A percentile compares a stretch with the other conserved stretches of the same genome.
These are phyloP conservation scores for Cyaniris semiargus DNA, from an alignment of 2,888 invertebrate species.

Conservation along the genomic window DNA sequence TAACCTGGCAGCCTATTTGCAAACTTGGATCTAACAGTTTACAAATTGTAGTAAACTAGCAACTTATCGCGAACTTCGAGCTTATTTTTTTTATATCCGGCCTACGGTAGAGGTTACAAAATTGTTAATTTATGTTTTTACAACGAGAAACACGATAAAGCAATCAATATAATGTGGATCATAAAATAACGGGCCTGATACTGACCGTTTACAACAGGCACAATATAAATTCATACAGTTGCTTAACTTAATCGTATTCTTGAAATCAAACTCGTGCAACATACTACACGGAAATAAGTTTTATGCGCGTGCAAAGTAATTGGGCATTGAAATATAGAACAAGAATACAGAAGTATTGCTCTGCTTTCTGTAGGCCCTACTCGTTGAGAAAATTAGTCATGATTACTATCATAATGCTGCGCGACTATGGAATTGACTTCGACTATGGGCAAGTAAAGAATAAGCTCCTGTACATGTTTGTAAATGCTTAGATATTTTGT, in stretches of 20 bases:
- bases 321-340: no score
- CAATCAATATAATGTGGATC: constrained; percentile 65
- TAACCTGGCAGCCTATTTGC: no score
- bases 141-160: constrained; percentile 63
- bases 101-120: not conserved
- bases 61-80: not conserved
- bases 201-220: constrained; percentile 9
- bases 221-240: not conserved
- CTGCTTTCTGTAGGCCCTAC: no score
- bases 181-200: constrained; percentile 59
- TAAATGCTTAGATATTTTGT: no score
- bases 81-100: not conserved
- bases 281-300: not conserved
- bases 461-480: no score
- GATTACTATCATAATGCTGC: no score
- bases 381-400: no score
- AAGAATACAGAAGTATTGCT: no score
- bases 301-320: no score
- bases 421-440: no score
- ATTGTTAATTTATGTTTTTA: constrained; percentile 35
- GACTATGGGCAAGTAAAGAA: no score
- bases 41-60: not conserved
- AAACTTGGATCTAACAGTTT: not conserved
- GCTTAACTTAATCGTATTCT: not conserved
- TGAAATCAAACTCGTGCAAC: no score